Percentiles rank a stretch among this genome's conserved stretches.
Evolutionary conservation across 2,888 invertebrate genomes (phyloP).

Genomic region (Melieria omissa): DNA sequence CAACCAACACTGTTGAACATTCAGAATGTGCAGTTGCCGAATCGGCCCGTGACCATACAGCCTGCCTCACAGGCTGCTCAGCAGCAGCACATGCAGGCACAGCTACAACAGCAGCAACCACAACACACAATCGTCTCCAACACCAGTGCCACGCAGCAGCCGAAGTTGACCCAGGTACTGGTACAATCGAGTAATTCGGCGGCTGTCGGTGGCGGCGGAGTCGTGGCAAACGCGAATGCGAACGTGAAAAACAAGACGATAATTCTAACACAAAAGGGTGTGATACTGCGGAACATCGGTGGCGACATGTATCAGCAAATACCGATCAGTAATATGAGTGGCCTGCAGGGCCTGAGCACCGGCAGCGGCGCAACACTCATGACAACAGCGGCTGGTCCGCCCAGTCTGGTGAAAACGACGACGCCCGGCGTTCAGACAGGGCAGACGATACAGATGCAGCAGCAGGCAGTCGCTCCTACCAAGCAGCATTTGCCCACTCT

Average conservation of each 20-base stretch:
- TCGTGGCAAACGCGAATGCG: conserved; percentile 38
- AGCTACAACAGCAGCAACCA: conserved; percentile 61
- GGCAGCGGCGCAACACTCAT: conserved; percentile 58
- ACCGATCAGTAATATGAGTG: conserved; percentile 64
- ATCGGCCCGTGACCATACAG: conserved; percentile 65
- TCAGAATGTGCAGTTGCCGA: conserved; percentile 65
- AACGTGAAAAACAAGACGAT: conserved; percentile 66
- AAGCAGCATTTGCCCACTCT: conserved; percentile 64
- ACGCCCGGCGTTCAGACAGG: conserved; percentile 53
- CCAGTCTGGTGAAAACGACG: conserved; percentile 62
- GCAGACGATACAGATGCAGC: conserved; percentile 54
- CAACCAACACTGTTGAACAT: conserved; percentile 64
- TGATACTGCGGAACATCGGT: conserved; percentile 65
- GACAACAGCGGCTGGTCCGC: conserved; percentile 64
- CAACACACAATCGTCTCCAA: conserved; percentile 65
- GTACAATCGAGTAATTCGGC: conserved; percentile 56
- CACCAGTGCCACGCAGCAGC: conserved; percentile 64
- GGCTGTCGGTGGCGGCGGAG: conserved; percentile 44
- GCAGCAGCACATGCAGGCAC: conserved; percentile 64
- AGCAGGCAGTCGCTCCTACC: conserved; percentile 48
- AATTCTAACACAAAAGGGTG: conserved; percentile 65
- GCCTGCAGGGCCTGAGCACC: conserved; percentile 56
- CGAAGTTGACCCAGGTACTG: conserved; percentile 65
- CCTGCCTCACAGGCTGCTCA: conserved; percentile 66
- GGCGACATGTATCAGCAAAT: conserved; percentile 67